phyloP scores from a whole-genome alignment of 1,140 invertebrate genomes.

The Leucophenga varia region DNA sequence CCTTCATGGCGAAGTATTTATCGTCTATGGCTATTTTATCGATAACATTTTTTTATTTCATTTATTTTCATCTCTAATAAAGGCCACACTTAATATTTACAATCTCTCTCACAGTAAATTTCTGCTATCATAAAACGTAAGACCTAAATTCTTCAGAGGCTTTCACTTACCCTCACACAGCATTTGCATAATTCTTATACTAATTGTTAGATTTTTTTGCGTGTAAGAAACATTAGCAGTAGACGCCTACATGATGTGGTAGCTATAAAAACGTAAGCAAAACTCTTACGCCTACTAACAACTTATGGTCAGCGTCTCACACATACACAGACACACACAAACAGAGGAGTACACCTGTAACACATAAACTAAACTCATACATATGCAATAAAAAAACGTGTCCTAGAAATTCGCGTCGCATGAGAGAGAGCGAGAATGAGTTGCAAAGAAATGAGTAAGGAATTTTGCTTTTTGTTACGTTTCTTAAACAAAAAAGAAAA shows the following conservation, averaged over 20 bases:
- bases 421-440: too few species aligned
- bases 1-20: too few species aligned
- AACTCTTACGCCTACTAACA: slow-evolving; percentile 7
- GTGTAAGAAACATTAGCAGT: slow-evolving; percentile 19
- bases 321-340: slow-evolving; percentile 9
- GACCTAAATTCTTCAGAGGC: slow-evolving; percentile 27
- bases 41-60: too few species aligned
- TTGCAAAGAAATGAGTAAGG: too few species aligned
- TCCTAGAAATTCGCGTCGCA: too few species aligned
- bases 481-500: too few species aligned
- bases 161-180: slow-evolving; percentile 5
- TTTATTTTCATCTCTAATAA: too few species aligned
- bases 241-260: slow-evolving; percentile 21
- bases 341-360: slow-evolving; percentile 2
- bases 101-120: neutral
- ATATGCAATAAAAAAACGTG: too few species aligned
- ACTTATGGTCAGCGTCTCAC: slow-evolving; percentile 3
- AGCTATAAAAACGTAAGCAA: slow-evolving; percentile 4
- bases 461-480: too few species aligned
- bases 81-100: too few species aligned
- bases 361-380: too few species aligned
- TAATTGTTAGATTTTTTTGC: slow-evolving; percentile 19
- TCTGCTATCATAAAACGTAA: slow-evolving; percentile 19
- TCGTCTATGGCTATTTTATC: too few species aligned
- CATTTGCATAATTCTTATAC: slow-evolving; percentile 9